These are phyloP conservation scores for Tolypeutes matacus DNA, from an alignment of 2,797 vertebrate species.

Conservation along the genomic window DNA sequence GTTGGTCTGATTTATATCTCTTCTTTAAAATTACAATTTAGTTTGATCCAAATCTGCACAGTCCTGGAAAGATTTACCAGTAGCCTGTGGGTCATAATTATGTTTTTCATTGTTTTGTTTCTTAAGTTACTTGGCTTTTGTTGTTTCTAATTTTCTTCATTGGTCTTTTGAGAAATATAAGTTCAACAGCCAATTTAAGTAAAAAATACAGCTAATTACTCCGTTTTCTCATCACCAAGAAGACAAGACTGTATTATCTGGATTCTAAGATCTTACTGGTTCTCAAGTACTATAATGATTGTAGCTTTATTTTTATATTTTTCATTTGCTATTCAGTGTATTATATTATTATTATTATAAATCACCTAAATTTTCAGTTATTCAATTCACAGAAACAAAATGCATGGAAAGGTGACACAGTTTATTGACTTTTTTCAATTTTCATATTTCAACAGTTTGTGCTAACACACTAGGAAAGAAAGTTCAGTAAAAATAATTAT, in stretches of 20 bases:
- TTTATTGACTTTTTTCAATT: conserved; percentile 68
- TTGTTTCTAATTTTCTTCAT: neutral
- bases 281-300: conserved; percentile 9
- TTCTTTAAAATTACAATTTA: neutral
- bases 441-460: conserved; percentile 49
- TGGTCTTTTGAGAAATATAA: neutral
- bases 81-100: neutral
- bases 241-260: neutral
- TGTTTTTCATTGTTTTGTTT: neutral
- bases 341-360: conserved; percentile 1
- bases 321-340: neutral
- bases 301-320: neutral
- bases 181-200: neutral
- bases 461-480: conserved; percentile 17
- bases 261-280: neutral
- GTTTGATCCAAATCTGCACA: neutral
- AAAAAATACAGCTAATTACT: neutral
- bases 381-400: conserved; percentile 17
- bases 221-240: neutral
- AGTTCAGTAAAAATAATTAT: conserved; percentile 39
- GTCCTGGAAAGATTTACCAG: neutral
- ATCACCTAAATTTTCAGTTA: conserved; percentile 28
- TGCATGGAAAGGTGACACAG: neutral
- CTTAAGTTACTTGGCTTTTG: neutral
- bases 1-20: neutral